Conservation (phyloP, 2,797 vertebrate species). For the Xyrichtys novacula region DNA sequence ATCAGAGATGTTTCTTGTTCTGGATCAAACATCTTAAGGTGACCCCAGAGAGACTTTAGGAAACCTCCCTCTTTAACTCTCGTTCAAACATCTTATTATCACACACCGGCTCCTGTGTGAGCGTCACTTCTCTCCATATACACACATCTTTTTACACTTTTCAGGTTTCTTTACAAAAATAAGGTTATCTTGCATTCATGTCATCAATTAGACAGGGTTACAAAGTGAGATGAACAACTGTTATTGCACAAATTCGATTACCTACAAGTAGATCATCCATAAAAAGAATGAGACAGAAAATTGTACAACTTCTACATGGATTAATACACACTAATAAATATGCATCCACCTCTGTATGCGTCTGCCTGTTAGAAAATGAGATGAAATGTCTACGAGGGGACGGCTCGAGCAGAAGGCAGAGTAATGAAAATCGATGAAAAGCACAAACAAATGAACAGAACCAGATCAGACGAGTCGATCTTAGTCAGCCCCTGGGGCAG, state of each 20-base stretch:
- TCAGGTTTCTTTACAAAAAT: conserved; percentile 83
- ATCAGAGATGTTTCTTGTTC: conserved; percentile 5
- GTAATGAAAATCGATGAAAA: conserved; percentile 48
- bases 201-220: conserved; percentile 77
- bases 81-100: conserved; percentile 27
- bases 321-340: conserved; percentile 80
- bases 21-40: conserved; percentile 4
- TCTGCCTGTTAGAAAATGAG: conserved; percentile 54
- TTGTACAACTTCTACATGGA: conserved; percentile 63
- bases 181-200: conserved; percentile 79
- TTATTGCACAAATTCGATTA: conserved; percentile 85
- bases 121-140: conserved; percentile 43
- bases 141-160: conserved; percentile 73
- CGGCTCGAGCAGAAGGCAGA: conserved; percentile 23
- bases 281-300: conserved; percentile 48
- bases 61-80: conserved; percentile 29
- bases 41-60: conserved; percentile 23
- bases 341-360: conserved; percentile 44
- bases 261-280: conserved; percentile 66
- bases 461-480: conserved; percentile 47
- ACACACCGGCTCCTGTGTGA: conserved; percentile 23
- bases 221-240: conserved; percentile 77
- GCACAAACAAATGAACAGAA: conserved; percentile 62
- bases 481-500: conserved; percentile 21
- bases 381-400: conserved; percentile 30